A percentile compares a stretch with the other conserved stretches of the same genome.
Conservation (phyloP, 2,888 invertebrate species). For the Elmis aenea region DNA sequence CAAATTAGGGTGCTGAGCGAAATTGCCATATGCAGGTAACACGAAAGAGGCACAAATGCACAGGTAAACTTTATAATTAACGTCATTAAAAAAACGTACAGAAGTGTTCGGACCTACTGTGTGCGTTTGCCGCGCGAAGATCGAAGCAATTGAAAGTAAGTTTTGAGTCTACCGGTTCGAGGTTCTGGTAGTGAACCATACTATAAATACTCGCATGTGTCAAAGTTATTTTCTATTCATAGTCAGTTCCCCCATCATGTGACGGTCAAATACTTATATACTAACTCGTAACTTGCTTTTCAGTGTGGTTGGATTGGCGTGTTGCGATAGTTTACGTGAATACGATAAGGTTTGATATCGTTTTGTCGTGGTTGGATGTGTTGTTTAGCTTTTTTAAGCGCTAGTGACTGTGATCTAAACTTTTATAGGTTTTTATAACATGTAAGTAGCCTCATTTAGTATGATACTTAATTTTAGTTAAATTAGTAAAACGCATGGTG, state of each 20-base stretch:
- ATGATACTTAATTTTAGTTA: slow-evolving; percentile 5
- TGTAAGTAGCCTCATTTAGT: slow-evolving; percentile 11
- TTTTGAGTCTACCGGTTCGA: slow-evolving; percentile 7
- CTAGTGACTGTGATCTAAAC: slow-evolving; percentile 16
- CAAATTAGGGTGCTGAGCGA: too few relatives aligned
- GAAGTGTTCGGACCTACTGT: slow-evolving; percentile 9
- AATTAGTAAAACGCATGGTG: slow-evolving; percentile 1
- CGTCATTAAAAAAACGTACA: slow-evolving; percentile 14
- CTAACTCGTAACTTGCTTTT: slow-evolving; percentile 21
- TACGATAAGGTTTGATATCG: neutral
- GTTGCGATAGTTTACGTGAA: slow-evolving; percentile 5
- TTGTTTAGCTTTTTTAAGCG: slow-evolving; percentile 5
- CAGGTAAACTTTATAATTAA: too few relatives aligned
- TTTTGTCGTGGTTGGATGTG: neutral
- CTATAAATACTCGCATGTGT: neutral
- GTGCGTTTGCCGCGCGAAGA: slow-evolving; percentile 17
- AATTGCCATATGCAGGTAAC: too few relatives aligned
- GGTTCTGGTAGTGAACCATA: slow-evolving; percentile 6
- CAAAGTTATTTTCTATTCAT: slow-evolving; percentile 15
- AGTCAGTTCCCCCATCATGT: slow-evolving; percentile 20
- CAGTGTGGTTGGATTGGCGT: slow-evolving; percentile 20
- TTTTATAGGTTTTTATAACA: slow-evolving; percentile 9
- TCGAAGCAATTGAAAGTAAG: slow-evolving; percentile 12
- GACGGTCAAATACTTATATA: slow-evolving; percentile 22
- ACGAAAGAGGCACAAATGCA: too few relatives aligned